Evolutionary conservation across 2,113 vertebrate species (phyloP).

Genomic region (Pygoscelis adeliae): DNA sequence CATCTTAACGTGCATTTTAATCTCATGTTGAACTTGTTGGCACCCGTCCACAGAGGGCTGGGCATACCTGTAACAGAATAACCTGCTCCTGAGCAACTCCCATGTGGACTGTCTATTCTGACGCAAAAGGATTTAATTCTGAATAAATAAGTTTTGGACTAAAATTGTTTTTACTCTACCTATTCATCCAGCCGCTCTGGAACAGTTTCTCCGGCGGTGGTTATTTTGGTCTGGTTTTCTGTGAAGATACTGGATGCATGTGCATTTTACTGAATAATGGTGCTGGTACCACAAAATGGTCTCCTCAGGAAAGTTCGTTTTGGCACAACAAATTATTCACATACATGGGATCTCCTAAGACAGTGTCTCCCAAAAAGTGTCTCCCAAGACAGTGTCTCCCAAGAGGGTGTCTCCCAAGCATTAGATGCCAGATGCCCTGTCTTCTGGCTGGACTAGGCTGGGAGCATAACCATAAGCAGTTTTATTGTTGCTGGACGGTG

Average conservation of each 20-base stretch:
- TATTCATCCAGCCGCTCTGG: not conserved
- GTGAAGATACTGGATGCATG: rapidly evolving
- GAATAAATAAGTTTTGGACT: not conserved
- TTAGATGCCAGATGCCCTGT: no score
- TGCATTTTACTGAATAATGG: not conserved
- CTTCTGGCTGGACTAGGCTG: not conserved
- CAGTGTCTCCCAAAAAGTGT: not conserved
- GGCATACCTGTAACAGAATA: not conserved
- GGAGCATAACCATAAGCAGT: rapidly evolving
- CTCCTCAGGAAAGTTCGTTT: not conserved
- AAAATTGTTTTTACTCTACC: not conserved
- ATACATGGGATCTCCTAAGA: not conserved
- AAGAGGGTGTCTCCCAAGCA: not conserved
- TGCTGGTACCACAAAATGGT: not conserved
- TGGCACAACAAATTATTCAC: not conserved
- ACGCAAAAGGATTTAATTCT: not conserved
- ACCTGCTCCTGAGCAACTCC: not conserved
- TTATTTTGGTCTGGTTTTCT: not conserved
- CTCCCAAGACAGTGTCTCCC: not conserved
- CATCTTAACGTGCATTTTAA: not conserved
- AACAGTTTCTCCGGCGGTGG: not conserved
- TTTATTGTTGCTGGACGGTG: not conserved
- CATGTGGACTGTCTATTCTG: not conserved
- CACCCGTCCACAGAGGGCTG: not conserved
- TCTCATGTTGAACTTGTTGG: not conserved